Conservation (phyloP, 2,113 vertebrate species). For the Pterocles gutturalis region DNA sequence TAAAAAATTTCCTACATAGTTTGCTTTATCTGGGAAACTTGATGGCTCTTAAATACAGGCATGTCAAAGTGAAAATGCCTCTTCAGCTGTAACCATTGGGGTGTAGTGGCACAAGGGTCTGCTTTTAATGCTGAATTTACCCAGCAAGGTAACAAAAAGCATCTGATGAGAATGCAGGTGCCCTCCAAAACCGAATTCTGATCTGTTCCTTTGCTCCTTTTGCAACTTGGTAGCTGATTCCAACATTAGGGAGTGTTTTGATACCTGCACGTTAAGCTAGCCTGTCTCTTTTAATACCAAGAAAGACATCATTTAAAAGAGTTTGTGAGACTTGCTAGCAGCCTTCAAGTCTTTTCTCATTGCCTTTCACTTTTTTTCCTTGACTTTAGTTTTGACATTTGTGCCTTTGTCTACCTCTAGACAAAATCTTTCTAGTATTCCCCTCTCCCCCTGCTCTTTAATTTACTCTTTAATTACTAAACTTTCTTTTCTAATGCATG, state of each 20-base stretch:
- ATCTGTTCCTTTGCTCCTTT: background rate
- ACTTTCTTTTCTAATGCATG: background rate
- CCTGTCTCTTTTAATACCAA: background rate
- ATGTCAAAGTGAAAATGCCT: background rate
- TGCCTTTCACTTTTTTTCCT: background rate
- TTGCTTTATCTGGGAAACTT: background rate
- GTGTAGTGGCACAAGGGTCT: background rate
- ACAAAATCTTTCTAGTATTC: background rate
- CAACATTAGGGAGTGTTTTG: background rate
- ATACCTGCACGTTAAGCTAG: background rate
- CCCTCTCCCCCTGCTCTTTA: background rate
- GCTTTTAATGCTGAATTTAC: background rate
- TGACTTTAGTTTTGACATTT: background rate
- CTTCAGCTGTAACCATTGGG: background rate
- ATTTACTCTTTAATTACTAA: background rate
- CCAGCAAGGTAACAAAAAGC: background rate
- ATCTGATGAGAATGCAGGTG: background rate
- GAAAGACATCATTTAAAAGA: background rate
- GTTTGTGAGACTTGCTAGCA: background rate
- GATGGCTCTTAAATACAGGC: background rate
- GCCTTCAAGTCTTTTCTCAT: background rate
- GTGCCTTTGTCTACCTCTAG: background rate
- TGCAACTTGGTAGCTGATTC: background rate
- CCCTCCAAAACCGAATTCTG: background rate
- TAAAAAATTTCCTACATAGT: background rate